Evolutionary conservation across 2,113 vertebrate species (phyloP).

Genomic region (Brachypteracias leptosomus): DNA sequence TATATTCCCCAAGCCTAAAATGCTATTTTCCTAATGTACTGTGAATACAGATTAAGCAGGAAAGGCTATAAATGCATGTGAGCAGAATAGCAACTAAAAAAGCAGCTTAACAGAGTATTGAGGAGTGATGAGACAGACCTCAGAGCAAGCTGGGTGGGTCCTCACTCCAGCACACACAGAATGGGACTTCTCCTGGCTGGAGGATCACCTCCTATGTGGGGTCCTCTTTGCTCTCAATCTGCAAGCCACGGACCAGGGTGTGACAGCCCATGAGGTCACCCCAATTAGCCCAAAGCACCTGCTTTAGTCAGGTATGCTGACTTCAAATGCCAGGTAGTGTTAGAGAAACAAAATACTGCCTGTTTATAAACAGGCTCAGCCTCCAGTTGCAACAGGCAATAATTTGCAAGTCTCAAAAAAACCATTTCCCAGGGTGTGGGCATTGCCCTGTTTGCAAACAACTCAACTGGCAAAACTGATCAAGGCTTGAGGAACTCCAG

Average conservation of each 20-base stretch:
- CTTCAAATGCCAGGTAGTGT: background rate
- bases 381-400: background rate
- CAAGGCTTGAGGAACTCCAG: background rate
- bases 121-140: background rate
- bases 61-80: background rate
- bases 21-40: background rate
- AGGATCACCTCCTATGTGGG: background rate
- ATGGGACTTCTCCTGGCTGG: background rate
- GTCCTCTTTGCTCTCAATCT: background rate
- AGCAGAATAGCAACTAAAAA: background rate
- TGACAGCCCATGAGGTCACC: background rate
- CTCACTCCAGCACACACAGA: background rate
- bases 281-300: background rate
- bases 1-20: background rate
- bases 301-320: background rate
- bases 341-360: background rate
- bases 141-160: background rate
- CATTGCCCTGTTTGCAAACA: background rate
- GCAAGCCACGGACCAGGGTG: background rate
- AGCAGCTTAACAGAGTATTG: background rate
- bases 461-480: background rate
- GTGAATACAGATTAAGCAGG: background rate
- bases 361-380: background rate
- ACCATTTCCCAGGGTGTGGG: background rate
- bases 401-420: background rate